phyloP scores from a whole-genome alignment of 2,888 invertebrate species.

The Mycogona germanica region DNA sequence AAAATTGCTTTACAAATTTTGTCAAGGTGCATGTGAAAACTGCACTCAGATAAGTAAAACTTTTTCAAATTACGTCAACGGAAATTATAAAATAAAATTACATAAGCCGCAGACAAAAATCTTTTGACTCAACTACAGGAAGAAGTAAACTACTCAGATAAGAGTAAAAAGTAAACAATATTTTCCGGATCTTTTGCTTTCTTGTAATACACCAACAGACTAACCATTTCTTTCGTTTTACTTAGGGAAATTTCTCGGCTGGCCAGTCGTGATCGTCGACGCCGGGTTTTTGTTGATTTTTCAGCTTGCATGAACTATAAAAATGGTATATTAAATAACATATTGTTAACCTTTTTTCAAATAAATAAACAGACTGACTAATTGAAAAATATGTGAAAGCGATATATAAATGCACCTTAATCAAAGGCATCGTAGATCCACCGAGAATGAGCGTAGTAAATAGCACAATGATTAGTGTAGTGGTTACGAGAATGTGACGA shows the following conservation, averaged over 20 bases:
- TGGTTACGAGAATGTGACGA: conserved; percentile 91
- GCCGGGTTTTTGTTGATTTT: conserved; percentile 32
- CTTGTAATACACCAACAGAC: too few relatives aligned
- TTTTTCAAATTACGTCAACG: background rate
- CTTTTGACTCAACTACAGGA: too few relatives aligned
- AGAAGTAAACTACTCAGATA: too few relatives aligned
- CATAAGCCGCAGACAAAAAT: too few relatives aligned
- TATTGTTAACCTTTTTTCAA: conserved; percentile 4
- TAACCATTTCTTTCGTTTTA: conserved; percentile 92
- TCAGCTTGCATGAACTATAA: conserved; percentile 59
- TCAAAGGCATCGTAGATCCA: conserved; percentile 92
- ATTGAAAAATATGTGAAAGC: background rate
- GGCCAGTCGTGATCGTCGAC: conserved; percentile 36
- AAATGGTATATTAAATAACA: background rate
- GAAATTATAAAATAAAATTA: background rate
- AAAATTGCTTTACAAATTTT: too few relatives aligned
- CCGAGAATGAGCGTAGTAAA: conserved; percentile 93
- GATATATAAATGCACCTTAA: conserved; percentile 46
- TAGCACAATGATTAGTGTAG: conserved; percentile 92
- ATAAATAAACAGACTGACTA: background rate
- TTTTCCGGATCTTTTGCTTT: too few relatives aligned
- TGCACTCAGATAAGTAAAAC: background rate
- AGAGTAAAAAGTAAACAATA: too few relatives aligned
- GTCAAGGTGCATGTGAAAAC: background rate
- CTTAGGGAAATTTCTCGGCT: conserved; percentile 69